phyloP scores from a whole-genome alignment of 37 sponge, comb jelly and placozoan genomes.

The Beroe forskalii region DNA sequence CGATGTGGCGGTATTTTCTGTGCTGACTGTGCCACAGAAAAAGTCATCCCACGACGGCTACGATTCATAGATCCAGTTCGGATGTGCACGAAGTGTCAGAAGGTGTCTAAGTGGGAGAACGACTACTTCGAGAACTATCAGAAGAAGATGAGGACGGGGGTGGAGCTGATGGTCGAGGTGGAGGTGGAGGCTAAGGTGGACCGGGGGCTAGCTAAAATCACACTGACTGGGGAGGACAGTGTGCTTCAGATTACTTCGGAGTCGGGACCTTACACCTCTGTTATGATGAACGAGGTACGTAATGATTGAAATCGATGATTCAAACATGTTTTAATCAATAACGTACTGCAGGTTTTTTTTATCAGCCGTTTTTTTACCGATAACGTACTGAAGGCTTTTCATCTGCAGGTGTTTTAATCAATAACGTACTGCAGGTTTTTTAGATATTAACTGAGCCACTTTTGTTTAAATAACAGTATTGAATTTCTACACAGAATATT shows the following conservation, averaged over 20 bases:
- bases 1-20: slow-evolving; percentile 44
- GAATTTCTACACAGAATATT: too few relatives aligned
- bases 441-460: too few relatives aligned
- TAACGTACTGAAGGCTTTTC: too few relatives aligned
- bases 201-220: not conserved
- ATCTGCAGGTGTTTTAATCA: too few relatives aligned
- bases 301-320: too few relatives aligned
- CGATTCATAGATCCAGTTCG: slow-evolving; percentile 53
- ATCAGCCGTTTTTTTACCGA: too few relatives aligned
- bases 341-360: too few relatives aligned
- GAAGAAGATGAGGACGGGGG: slow-evolving; percentile 36
- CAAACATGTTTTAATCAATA: too few relatives aligned
- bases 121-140: slow-evolving; percentile 53
- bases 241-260: not conserved
- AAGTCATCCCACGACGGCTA: slow-evolving; percentile 11
- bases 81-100: slow-evolving; percentile 62
- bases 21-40: slow-evolving; percentile 11
- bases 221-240: not conserved
- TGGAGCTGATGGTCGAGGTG: slow-evolving; percentile 35
- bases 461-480: too few relatives aligned
- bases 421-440: too few relatives aligned
- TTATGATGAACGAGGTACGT: slow-evolving; percentile 14
- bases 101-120: slow-evolving; percentile 36
- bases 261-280: not conserved
- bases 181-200: not conserved